phyloP scores from a whole-genome alignment of 2,888 invertebrate genomes.

The Scaptomyza polygonia region DNA sequence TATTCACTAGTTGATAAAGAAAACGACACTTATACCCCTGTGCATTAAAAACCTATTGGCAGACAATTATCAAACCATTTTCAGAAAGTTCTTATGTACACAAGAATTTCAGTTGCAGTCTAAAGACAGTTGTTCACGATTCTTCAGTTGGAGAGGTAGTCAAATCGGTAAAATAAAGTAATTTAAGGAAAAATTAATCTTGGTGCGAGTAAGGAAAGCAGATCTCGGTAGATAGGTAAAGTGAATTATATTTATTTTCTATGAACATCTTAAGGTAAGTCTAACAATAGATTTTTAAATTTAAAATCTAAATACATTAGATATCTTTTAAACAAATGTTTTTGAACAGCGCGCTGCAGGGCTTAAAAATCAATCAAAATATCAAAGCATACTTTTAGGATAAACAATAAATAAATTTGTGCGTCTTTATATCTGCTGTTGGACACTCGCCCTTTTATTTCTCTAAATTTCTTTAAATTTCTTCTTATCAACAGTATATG shows the following conservation, averaged over 20 bases:
- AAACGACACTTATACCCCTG: neutral
- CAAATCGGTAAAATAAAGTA: neutral
- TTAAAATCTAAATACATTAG: neutral
- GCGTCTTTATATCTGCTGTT: no score
- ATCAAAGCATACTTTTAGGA: neutral
- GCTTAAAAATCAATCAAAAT: neutral
- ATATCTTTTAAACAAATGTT: neutral
- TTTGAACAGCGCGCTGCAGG: no score
- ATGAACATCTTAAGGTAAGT: neutral
- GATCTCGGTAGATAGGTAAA: no score
- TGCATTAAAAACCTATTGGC: constrained; percentile 70
- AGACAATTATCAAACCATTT: constrained; percentile 47
- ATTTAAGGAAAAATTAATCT: neutral
- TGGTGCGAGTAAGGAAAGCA: no score
- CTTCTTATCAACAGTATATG: no score
- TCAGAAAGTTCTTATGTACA: constrained; percentile 2
- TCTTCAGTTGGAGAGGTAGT: constrained; percentile 12
- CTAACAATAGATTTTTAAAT: neutral
- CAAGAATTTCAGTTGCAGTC: neutral
- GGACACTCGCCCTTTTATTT: no score
- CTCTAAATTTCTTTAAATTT: no score
- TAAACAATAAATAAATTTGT: neutral
- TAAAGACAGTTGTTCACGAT: constrained; percentile 25
- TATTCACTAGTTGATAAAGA: constrained; percentile 12
- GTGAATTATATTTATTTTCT: neutral